Base-by-base conservation (phyloP, 1,140 invertebrate species). In the Lepidurus packardi region DNA sequence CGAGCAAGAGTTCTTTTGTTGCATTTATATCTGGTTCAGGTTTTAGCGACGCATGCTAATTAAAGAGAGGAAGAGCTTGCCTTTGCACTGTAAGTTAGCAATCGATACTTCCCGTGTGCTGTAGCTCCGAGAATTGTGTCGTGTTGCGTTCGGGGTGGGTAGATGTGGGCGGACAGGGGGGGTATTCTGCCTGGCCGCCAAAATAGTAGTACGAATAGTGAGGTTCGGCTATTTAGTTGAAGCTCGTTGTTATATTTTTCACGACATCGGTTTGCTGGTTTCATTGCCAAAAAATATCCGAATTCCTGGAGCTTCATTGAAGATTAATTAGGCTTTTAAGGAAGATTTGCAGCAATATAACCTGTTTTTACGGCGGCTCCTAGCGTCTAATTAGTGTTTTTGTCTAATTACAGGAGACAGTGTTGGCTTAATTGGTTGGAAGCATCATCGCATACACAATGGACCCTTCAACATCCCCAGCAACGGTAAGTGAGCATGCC, bases 11-110 rank as follows among this genome's bases (percentile, higher is more conserved):
- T 65, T 65, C 53, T 65, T 65, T 65, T 65, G 53, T 65, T 65
- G 13, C 53, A 65, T 65, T 65, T 65, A 65, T 65, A 65, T 65
- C 53, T 11, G 53, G 53, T 21, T 65, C 53, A 65, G 53, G 53
- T 65, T 65, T 65, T 65, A 65, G 53, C 53, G 53, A 65, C 53
- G 53, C 53, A 65, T 65, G 53, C 53, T 65, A 65, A 65, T 65
- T 65, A 65, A 65, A n/a, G 53, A 65, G 53, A 65, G 53, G 53
- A 65, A 65, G 53, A 65, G 53, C 53, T 65, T 65, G 53, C 53
- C 53, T 65, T 65, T 21, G 53, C 53, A 65, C 9, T 65, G 21
- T 34, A 65, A 65, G 53, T 65, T 65, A 65, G 53, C 53, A 65
- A 65, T 65, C 53, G 53, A 65, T 65, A 65, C 53, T 65, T 65